Evolutionary conservation across 30 jellyfish, hydroid and myxozoan genomes (phyloP), one percentile per base, ranked within the genome.

Genomic region (Hydractinia echinata): DNA sequence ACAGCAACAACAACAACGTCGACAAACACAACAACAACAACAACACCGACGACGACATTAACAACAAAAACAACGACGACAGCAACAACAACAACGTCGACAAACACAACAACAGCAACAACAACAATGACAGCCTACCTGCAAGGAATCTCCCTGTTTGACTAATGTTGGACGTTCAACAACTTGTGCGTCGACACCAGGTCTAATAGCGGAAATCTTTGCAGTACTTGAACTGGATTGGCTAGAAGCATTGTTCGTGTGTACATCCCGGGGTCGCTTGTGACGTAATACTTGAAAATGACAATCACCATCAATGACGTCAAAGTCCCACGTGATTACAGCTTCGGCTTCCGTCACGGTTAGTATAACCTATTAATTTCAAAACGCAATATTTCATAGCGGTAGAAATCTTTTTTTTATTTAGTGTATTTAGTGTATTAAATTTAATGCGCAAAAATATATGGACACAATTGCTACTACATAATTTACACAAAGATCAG

Each of bases 251-350:
- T 68, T 69, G 73, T 76, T 93, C 21, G 94, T 90, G 72, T 83
- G 78, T 15, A 87, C 92, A 64, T 93, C 99, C 10, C 99, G 95
- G 51, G 99, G 99, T 60, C 99, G 89, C 76, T 93, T 93, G 83
- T 93, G 99, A 53, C 99, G 83, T 61, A 89, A 72, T 4, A 94
- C 96, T 16, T 95, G 90, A 78, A 94, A 94, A 13, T 60, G 67
- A 58, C 95, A 88, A 72, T 89, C 97, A 30, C 99, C 99, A 20
- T 94, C 99, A 52, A 94, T 85, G 91, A 94, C 93, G 83, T 94
- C 99, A 86, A 89, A 94, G 56, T 94, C 99, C 99, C 99, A 94
- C 5, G 99, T 94, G 81, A 94, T 89, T 4, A 94, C 99, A 6
- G 94, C 83, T 66, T 93, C 99, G n/a, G 99, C 95, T 72, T 93